Evolutionary conservation across 2,797 vertebrate genomes (phyloP), one percentile per base, ranked within the genome.

Genomic region (Austrolebias charrua): DNA sequence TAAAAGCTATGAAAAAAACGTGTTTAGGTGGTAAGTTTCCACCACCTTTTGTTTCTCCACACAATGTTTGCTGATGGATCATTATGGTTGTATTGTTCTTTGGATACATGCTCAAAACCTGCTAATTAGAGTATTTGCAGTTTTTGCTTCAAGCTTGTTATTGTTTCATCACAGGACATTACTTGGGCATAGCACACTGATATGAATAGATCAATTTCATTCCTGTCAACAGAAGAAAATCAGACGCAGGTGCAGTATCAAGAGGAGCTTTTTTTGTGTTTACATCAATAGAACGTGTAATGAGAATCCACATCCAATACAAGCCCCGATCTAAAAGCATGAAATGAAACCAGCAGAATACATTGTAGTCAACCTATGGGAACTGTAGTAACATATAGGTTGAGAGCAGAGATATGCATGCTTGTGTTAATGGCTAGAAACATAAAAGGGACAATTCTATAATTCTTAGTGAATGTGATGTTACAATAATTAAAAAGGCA

Each of bases 211-310:
- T 83, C 66, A 57, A 70, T 81, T 81, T 77, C 58, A 69, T 69
- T 71, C 69, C 55, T 58, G 63, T 67, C 71, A 56, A 69, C 63
- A 59, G 51, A 76, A 71, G 55, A 51, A 49, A 78, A 72, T 74
- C 66, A 75, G 65, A 56, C 64, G 60, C 82, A 86, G 76, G 76
- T 83, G 85, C 66, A 14, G 62, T 60, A 67, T 75, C 62, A 72
- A 71, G 31, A 68, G 56, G 38, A 56, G 71, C 42, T 78, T 75
- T 69, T 69, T 79, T 76, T 73, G 49, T 74, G 71, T 65, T 19
- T 66, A 70, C 66, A 69, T 80, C 80, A 77, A 76, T 66, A 50
- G 71, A 66, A 76, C 71, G 35, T 54, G 70, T 82, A 82, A 83
- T 77, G 71, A 75, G 71, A 71, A 79, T 76, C 56, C 56, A 24